Base-by-base conservation (phyloP, 2,888 invertebrate genomes). In the Tetanocera ferruginea region DNA sequence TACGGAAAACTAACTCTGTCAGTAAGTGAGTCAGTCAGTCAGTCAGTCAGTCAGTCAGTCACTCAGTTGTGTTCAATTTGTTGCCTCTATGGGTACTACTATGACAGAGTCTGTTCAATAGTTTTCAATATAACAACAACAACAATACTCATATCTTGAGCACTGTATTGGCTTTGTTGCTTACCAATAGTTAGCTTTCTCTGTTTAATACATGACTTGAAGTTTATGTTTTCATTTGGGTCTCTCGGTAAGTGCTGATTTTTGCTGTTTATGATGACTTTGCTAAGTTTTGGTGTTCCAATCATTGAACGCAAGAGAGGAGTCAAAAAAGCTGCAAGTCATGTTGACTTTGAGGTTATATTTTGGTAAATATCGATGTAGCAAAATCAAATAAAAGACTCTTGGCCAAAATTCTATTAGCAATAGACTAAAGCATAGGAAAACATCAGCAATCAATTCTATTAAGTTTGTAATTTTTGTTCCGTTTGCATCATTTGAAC, bases 21-120 rank as follows among this genome's bases (percentile, higher is more conserved):
- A 23, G 19, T 6, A 19, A 23, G 55, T 55, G 4, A 23, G 23
- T 55, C 19, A 23, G 55, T 55, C 49, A 14, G 14, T 9, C 9
- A 9, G 9, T 6, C 49, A 9, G 49, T 49, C 49, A 14, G 14
- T 49, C 9, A 14, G 9, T 6, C n/a, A 55, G 55, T 55, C 17
- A 69, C 25, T 69, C 69, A 28, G 69, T 69, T 51, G 51, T 51
- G 51, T 69, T 25, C 69, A 69, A 69, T 51, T 69, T 69, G 51
- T n/a, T 51, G 69, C 69, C 23, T 28, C 11, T 51, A 25, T 19
- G 43, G 23, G 19, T 2, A 11, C 62, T 28, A n/a, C 9, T 1
- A 60, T 9, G 11, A 43, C 11, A 14, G 11, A 43, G 1, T 43
- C 43, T 11, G 43, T 3, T 14, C 43, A 43, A 43, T 43, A 43